These are phyloP conservation scores for Hypocryptadius cinnamomeus DNA, from an alignment of 2,113 vertebrate genomes.

Conservation along the genomic window DNA sequence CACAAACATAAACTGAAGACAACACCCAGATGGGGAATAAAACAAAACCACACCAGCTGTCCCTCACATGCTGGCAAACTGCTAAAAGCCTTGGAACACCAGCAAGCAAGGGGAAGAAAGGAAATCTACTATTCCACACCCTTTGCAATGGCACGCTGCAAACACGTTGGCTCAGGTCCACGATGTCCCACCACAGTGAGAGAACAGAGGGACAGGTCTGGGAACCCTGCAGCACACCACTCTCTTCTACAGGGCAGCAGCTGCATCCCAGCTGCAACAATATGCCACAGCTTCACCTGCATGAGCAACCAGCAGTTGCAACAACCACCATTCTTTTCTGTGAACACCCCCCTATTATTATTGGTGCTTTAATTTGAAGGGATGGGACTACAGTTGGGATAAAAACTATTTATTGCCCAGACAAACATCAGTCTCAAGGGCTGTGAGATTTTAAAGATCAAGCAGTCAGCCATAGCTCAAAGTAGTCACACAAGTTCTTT, in stretches of 20 bases:
- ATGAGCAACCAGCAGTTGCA: not conserved
- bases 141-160: not conserved
- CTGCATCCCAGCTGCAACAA: not conserved
- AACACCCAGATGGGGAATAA: not conserved
- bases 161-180: accelerated
- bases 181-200: not conserved
- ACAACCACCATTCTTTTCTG: not conserved
- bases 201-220: not conserved
- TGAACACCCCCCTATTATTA: not conserved
- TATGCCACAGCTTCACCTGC: not conserved
- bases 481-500: not conserved
- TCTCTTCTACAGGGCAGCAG: not conserved
- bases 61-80: not conserved
- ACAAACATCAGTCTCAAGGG: not conserved
- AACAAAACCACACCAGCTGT: not conserved
- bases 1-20: accelerated
- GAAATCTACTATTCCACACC: not conserved
- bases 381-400: not conserved
- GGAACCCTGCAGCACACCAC: not conserved
- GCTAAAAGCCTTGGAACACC: not conserved
- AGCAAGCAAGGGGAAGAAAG: not conserved
- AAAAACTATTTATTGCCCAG: not conserved
- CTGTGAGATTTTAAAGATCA: not conserved
- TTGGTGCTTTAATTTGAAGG: not conserved
- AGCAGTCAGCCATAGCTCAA: not conserved